Base-by-base conservation (phyloP, 1,140 invertebrate genomes). In the Thaumatotibia leucotreta region DNA sequence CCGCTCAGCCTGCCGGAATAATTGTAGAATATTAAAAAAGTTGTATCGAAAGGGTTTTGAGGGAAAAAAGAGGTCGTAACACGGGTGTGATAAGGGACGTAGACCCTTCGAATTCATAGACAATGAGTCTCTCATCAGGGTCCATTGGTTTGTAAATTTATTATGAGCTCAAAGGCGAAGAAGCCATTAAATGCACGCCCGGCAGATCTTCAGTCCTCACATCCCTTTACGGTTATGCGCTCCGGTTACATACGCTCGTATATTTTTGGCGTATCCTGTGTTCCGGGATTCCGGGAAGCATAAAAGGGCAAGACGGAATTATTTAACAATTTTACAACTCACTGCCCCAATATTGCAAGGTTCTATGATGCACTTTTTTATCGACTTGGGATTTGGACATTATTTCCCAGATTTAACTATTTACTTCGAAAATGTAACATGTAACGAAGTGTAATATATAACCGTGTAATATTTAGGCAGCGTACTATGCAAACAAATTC, bases 11-110 rank as follows among this genome's bases (percentile, higher is more conserved):
- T 27, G 29, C 29, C 24, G 24, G 23, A 27, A 27, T 58, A 20
- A 58, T 31, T 58, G 52, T 31, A n/a, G n/a, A 31, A 58, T 58
- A 58, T 58, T 58, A 14, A 58, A 58, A 58, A 58, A 58, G 52
- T 58, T 58, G 52, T 58, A 31, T 58, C 52, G 24, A 24, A 31
- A 58, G 27, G 52, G 50, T 22, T 54, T 24, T 24, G 10, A 54
- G 22, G 20, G 50, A 27, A 54, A 52, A 31, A 58, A 29, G 23
- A 58, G 52, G 8, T 50, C 20, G 8, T 31, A 58, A 58, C n/a
- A 58, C 29, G 27, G 52, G 52, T 31, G 27, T 58, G 22, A 29
- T 54, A 29, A 58, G 52, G 24, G 52, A 58, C 52, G 52, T 4
- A 58, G 52, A 54, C 50, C 52, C 52, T 58, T 58, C 6, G 52